phyloP scores from a whole-genome alignment of 2,113 vertebrate genomes.

The Esox niger region DNA sequence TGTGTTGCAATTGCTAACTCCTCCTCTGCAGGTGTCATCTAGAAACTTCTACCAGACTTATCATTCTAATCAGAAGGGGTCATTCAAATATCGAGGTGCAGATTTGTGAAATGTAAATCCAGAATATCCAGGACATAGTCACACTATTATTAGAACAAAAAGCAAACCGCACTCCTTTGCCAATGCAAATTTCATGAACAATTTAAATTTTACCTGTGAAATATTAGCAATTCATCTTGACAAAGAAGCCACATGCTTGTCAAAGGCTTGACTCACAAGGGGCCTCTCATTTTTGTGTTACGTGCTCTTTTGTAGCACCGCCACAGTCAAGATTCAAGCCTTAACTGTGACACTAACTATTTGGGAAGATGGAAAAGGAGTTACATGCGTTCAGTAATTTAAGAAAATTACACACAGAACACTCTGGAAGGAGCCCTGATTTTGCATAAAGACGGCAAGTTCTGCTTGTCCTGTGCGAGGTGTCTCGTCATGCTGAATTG shows the following conservation, averaged over 20 bases:
- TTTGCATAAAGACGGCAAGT: neutral
- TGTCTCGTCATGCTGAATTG: neutral
- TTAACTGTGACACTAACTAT: too few species aligned
- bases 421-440: slow-evolving; percentile 29
- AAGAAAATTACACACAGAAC: slow-evolving; percentile 16
- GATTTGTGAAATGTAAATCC: neutral
- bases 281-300: too few species aligned
- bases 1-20: too few species aligned
- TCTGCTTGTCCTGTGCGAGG: neutral
- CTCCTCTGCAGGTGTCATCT: too few species aligned
- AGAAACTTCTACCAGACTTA: too few species aligned
- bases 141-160: neutral
- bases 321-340: slow-evolving; percentile 43
- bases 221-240: slow-evolving; percentile 42
- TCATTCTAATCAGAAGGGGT: too few species aligned
- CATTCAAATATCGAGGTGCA: neutral
- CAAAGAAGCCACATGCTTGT: neutral
- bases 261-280: neutral
- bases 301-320: neutral
- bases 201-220: too few species aligned
- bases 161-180: slow-evolving; percentile 34
- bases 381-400: slow-evolving; percentile 45
- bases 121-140: neutral
- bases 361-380: slow-evolving; percentile 16
- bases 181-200: slow-evolving; percentile 23